Conservation (phyloP, 2,888 invertebrate genomes). For the Panorpa germanica region DNA sequence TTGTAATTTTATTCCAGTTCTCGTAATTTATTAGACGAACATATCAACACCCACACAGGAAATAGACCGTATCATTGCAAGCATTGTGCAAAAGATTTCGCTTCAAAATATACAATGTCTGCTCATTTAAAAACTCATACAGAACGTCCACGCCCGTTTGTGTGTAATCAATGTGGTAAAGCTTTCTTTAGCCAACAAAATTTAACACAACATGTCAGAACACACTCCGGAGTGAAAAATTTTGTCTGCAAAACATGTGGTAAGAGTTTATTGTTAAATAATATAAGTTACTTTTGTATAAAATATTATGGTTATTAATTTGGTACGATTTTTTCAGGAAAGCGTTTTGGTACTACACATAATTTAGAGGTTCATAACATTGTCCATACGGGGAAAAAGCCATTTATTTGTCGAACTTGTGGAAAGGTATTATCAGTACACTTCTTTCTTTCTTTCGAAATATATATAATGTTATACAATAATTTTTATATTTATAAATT, state of each 20-base stretch:
- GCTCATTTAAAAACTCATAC: constrained; percentile 58
- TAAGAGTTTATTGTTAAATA: too few species aligned
- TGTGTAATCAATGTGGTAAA: constrained; percentile 47
- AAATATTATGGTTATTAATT: constrained; percentile 1
- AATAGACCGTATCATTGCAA: constrained; percentile 43
- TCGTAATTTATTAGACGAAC: constrained; percentile 48
- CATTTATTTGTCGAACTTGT: constrained; percentile 48
- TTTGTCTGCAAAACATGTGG: constrained; percentile 48
- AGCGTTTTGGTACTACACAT: constrained; percentile 61
- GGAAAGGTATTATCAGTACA: too few species aligned
- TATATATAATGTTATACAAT: too few species aligned
- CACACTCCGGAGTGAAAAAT: constrained; percentile 51
- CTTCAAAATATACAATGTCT: constrained; percentile 59
- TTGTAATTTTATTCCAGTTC: constrained; percentile 25
- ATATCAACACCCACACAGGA: constrained; percentile 51
- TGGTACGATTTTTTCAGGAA: constrained; percentile 1
- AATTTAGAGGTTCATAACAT: constrained; percentile 62
- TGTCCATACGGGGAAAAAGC: constrained; percentile 56
- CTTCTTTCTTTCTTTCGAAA: too few species aligned
- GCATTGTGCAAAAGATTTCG: constrained; percentile 51
- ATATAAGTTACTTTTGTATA: too few species aligned
- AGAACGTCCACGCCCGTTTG: constrained; percentile 45
- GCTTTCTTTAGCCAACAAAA: constrained; percentile 62
- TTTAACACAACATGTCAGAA: constrained; percentile 52
- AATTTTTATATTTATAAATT: too few species aligned